These are phyloP conservation scores for Platycercus adscitus DNA, from an alignment of 2,113 vertebrate species.

Conservation along the genomic window DNA sequence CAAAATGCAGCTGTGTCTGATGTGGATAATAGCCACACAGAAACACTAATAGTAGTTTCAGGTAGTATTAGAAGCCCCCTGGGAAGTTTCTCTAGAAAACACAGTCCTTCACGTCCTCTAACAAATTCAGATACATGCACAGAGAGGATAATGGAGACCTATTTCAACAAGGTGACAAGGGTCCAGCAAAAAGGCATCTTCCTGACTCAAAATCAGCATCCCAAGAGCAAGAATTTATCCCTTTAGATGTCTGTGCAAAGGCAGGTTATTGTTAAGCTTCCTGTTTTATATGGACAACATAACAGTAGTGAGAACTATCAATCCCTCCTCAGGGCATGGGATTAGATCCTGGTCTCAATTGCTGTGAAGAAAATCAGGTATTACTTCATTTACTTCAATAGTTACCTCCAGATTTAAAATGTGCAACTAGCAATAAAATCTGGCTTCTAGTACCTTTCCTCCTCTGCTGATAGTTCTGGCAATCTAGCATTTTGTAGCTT, in stretches of 20 bases:
- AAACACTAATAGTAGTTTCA: constrained; percentile 15
- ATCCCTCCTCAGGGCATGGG: not conserved
- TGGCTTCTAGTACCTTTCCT: not conserved
- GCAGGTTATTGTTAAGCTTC: not conserved
- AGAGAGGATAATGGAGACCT: not conserved
- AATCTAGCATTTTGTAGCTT: not conserved
- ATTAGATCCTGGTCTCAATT: constrained; percentile 9
- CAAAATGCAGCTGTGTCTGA: not conserved
- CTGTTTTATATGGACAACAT: not conserved
- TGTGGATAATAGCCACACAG: not conserved
- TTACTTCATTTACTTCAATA: constrained; percentile 15
- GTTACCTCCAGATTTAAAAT: constrained; percentile 17
- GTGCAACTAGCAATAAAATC: not conserved
- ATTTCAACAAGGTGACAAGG: not conserved
- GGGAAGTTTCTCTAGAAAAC: constrained; percentile 18
- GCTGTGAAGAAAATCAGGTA: constrained; percentile 34
- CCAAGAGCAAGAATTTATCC: not conserved
- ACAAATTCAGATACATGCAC: not conserved
- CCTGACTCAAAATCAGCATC: not conserved
- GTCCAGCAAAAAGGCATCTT: not conserved
- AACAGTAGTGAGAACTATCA: not conserved
- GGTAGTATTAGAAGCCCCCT: not conserved
- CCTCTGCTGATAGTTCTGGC: not conserved
- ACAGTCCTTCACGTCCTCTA: not conserved
- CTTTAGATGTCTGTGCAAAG: not conserved